These are phyloP conservation scores for Siniperca knerii DNA, from an alignment of 2,113 vertebrate genomes.

Conservation along the genomic window DNA sequence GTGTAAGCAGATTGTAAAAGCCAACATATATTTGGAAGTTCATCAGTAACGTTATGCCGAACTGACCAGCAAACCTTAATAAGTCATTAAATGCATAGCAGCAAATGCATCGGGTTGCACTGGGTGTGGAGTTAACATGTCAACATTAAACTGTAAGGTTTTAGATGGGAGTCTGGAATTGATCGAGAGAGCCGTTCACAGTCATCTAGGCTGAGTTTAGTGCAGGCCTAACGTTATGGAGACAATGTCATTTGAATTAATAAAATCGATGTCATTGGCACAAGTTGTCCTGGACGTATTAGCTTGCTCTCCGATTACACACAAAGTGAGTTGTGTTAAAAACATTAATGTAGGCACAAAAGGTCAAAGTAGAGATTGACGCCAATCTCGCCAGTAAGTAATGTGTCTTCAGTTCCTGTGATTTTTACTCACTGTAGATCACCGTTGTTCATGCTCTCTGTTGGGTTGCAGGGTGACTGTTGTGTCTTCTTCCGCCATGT, in stretches of 20 bases:
- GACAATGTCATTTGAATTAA: not conserved
- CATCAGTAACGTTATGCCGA: not conserved
- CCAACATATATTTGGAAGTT: no score
- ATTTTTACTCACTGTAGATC: slow-evolving; percentile 54
- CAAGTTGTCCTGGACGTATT: not conserved
- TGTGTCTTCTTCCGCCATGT: slow-evolving; percentile 46
- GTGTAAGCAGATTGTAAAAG: not conserved
- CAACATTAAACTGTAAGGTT: not conserved
- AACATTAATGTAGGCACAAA: not conserved
- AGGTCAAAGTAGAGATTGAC: not conserved
- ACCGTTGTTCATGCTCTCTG: slow-evolving; percentile 33
- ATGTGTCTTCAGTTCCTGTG: no score
- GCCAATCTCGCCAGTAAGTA: no score
- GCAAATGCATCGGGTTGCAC: not conserved
- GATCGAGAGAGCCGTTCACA: not conserved
- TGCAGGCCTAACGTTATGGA: not conserved
- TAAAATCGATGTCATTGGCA: not conserved
- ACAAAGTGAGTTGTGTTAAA: not conserved
- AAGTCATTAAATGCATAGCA: not conserved
- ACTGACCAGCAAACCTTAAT: not conserved
- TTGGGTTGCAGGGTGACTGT: slow-evolving; percentile 1
- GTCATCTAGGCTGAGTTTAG: not conserved
- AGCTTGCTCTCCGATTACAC: not conserved
- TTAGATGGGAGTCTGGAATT: not conserved
- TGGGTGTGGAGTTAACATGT: no score